Percentiles rank a stretch among this genome's conserved stretches.
Evolutionary conservation across 2,888 invertebrate genomes (phyloP).

Genomic region (Eulithis prunata): DNA sequence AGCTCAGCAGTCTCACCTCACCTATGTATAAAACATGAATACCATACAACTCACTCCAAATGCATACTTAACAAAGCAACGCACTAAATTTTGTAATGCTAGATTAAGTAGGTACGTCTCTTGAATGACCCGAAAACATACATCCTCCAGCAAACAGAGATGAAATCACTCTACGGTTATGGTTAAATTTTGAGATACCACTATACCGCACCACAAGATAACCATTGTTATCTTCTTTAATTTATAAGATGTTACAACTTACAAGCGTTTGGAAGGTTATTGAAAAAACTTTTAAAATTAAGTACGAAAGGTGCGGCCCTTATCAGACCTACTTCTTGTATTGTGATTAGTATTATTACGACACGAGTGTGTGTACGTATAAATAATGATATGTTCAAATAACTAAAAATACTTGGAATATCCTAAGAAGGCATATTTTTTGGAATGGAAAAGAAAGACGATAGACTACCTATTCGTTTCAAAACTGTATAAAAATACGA

Average conservation of each 20-base stretch:
- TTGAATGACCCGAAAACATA: constrained; percentile 53
- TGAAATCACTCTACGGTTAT: constrained; percentile 63
- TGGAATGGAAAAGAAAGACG: too few relatives aligned
- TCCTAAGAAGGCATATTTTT: too few relatives aligned
- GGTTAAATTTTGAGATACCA: constrained; percentile 53
- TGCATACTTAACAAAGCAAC: too few relatives aligned
- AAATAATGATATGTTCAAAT: neutral
- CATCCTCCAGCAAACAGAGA: constrained; percentile 55
- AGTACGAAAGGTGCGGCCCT: constrained; percentile 61
- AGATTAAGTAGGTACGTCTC: constrained; percentile 22
- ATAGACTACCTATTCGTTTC: too few relatives aligned
- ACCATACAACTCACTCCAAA: too few relatives aligned
- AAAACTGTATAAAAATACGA: too few relatives aligned
- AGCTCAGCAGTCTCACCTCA: too few relatives aligned
- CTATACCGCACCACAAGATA: constrained; percentile 51
- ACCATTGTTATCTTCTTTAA: constrained; percentile 67
- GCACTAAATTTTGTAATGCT: neutral
- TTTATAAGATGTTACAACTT: constrained; percentile 38
- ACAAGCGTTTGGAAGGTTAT: too few relatives aligned
- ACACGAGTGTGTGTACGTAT: neutral
- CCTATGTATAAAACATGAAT: too few relatives aligned
- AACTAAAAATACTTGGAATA: neutral
- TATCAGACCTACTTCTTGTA: constrained; percentile 53
- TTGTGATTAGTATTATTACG: constrained; percentile 20
- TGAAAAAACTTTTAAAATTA: too few relatives aligned